phyloP scores from a whole-genome alignment of 2,113 vertebrate species.

The Corythaeola cristata region DNA sequence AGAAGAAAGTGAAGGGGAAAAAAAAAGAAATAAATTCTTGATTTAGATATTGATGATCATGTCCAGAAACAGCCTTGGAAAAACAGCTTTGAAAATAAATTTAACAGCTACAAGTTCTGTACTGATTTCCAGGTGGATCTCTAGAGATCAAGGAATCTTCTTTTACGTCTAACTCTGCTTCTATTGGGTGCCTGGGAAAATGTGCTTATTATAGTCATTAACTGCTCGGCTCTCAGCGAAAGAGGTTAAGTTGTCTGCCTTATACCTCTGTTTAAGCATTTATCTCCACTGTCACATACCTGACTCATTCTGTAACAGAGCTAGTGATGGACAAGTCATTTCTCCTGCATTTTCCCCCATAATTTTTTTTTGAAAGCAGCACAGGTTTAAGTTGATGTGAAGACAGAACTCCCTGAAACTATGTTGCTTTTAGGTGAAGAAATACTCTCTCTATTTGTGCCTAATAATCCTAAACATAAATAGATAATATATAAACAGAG shows the following conservation, averaged over 20 bases:
- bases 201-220: not conserved
- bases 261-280: not conserved
- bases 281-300: not conserved
- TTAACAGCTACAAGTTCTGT: not conserved
- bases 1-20: fast-evolving
- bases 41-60: not conserved
- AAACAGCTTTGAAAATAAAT: not conserved
- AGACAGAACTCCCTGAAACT: not conserved
- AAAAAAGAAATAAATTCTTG: fast-evolving
- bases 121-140: not conserved
- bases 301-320: not conserved
- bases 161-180: not conserved
- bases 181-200: not conserved
- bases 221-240: not conserved
- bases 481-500: not conserved
- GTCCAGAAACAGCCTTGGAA: not conserved
- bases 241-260: not conserved
- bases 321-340: not conserved
- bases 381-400: not conserved
- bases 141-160: not conserved
- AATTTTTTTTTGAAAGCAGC: conserved; percentile 10
- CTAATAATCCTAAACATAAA: not conserved
- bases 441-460: not conserved
- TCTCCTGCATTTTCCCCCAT: not conserved
- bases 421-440: not conserved